Conservation (phyloP, 2,113 vertebrate species). For the Seriola rivoliana region DNA sequence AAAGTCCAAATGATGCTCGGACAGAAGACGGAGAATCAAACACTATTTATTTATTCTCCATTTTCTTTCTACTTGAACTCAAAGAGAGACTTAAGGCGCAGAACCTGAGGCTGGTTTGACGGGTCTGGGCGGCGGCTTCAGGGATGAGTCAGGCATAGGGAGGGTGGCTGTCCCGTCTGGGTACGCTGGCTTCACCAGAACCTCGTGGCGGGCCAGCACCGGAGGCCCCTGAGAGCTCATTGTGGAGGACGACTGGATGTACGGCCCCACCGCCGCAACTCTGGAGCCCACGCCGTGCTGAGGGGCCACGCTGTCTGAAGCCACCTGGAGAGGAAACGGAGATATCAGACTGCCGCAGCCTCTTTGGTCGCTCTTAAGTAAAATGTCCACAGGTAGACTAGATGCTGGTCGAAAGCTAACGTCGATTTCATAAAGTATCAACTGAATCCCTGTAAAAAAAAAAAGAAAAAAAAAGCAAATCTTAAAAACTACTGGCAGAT, state of each 20-base stretch:
- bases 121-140: conserved; percentile 72
- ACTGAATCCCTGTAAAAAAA: no score
- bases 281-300: conserved; percentile 86
- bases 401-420: no score
- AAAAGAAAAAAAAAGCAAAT: no score
- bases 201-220: conserved; percentile 85
- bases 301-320: conserved; percentile 68
- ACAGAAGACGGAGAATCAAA: no score
- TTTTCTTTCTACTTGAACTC: neutral
- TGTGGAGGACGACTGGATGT: conserved; percentile 88
- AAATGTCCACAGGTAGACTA: no score
- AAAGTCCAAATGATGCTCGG: neutral
- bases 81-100: neutral
- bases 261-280: conserved; percentile 95
- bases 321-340: conserved; percentile 77
- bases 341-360: neutral
- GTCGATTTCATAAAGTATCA: no score
- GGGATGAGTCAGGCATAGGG: conserved; percentile 81
- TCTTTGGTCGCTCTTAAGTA: neutral
- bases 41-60: no score
- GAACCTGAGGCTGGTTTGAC: conserved; percentile 75
- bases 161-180: conserved; percentile 84
- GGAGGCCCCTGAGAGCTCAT: conserved; percentile 86
- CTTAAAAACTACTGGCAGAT: no score
- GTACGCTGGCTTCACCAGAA: conserved; percentile 89